phyloP scores from a whole-genome alignment of 2,113 vertebrate species.

The Ifrita kowaldi region DNA sequence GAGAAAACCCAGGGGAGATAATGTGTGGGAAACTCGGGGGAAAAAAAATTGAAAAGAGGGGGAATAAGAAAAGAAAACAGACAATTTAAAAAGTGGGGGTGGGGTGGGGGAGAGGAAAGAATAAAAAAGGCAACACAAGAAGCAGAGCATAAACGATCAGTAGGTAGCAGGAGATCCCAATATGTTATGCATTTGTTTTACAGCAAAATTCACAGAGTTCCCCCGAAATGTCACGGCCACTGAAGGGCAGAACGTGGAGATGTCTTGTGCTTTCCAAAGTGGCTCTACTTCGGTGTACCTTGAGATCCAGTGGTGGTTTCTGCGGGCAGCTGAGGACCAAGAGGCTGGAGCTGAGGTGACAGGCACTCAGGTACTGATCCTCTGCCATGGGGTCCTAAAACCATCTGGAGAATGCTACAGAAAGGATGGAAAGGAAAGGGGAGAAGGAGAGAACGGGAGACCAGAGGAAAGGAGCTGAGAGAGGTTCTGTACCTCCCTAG shows the following conservation, averaged over 20 bases:
- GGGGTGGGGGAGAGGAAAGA: neutral
- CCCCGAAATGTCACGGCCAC: constrained; percentile 89
- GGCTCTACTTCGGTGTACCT: constrained; percentile 88
- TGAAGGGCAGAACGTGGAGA: constrained; percentile 94
- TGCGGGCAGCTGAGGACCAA: constrained; percentile 80
- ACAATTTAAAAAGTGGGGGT: neutral
- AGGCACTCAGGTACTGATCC: constrained; percentile 78
- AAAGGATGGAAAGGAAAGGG: neutral
- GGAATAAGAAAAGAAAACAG: neutral
- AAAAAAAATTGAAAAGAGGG: fast-evolving
- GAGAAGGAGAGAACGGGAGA: neutral
- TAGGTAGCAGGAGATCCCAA: neutral
- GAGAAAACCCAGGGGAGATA: neutral
- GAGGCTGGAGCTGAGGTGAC: constrained; percentile 78
- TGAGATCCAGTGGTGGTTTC: constrained; percentile 98
- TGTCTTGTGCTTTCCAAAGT: constrained; percentile 95
- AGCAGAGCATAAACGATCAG: neutral
- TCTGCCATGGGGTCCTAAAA: neutral
- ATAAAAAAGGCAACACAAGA: neutral
- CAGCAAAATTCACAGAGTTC: constrained; percentile 94
- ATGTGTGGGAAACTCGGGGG: neutral
- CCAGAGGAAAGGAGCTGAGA: neutral
- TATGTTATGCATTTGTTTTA: constrained; percentile 54
- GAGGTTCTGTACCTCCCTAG: neutral
- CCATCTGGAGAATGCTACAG: neutral